A percentile compares a stretch with the other conserved stretches of the same genome.
Conservation (phyloP, 64 coral and sea anemone species). For the Pachyseris speciosa region DNA sequence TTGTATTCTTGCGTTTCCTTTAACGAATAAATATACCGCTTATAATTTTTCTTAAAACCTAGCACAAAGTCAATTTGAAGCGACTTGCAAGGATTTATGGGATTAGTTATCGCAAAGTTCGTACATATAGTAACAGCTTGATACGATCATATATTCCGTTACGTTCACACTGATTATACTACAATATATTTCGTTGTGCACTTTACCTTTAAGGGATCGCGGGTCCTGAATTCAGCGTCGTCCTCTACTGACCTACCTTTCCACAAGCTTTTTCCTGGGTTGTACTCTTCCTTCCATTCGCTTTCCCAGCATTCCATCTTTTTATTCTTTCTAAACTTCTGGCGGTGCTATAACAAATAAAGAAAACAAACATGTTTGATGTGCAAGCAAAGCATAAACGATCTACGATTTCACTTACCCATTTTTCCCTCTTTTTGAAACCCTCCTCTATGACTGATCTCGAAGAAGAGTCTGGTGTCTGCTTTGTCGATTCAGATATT, state of each 20-base stretch:
- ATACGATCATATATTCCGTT: neutral
- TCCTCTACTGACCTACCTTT: slow-evolving; percentile 34
- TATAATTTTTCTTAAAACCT: neutral
- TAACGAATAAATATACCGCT: neutral
- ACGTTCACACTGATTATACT: neutral
- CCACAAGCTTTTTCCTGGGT: slow-evolving; percentile 45
- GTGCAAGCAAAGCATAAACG: neutral
- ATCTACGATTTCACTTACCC: neutral
- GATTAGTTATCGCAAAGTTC: neutral
- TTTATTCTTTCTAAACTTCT: slow-evolving; percentile 3
- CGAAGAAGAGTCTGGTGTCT: neutral
- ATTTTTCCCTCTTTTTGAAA: neutral
- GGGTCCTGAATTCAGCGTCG: neutral
- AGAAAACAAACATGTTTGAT: neutral
- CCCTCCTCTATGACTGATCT: neutral
- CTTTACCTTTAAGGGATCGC: slow-evolving; percentile 6
- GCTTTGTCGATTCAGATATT: neutral
- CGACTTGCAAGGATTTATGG: neutral
- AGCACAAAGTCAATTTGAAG: neutral
- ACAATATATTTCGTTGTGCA: neutral
- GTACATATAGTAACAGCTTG: neutral
- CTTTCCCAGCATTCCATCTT: slow-evolving; percentile 30
- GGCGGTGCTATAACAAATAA: slow-evolving; percentile 12
- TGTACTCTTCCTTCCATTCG: slow-evolving; percentile 18
- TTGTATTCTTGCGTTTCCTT: neutral